A percentile compares a stretch with the other conserved stretches of the same genome.
Evolutionary conservation across 2,797 vertebrate genomes (phyloP).

Genomic region (Esox lucius): DNA sequence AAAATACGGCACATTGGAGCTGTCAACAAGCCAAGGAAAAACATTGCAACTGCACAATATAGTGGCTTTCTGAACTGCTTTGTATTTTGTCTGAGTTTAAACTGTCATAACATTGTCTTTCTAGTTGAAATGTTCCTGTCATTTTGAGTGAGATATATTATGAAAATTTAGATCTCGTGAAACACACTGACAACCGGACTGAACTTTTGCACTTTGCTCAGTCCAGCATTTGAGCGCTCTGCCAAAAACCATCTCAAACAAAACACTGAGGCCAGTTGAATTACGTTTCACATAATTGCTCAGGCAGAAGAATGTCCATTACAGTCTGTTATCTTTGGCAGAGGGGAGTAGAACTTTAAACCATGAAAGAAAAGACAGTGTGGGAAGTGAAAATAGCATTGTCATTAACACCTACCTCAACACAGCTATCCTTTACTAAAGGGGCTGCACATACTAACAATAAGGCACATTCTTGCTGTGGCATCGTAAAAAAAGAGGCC

Average conservation of each 20-base stretch:
- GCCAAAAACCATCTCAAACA: slow-evolving; percentile 67
- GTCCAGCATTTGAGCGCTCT: slow-evolving; percentile 42
- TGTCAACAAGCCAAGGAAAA: slow-evolving; percentile 18
- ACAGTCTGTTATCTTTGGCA: slow-evolving; percentile 73
- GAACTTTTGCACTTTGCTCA: slow-evolving; percentile 67
- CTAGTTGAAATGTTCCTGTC: slow-evolving; percentile 28
- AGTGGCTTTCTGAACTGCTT: slow-evolving; percentile 19
- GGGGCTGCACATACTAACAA: slow-evolving; percentile 65
- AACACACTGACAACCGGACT: slow-evolving; percentile 40
- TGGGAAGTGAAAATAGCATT: slow-evolving; percentile 77
- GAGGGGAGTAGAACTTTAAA: slow-evolving; percentile 58
- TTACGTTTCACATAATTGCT: slow-evolving; percentile 69
- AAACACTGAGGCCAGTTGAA: slow-evolving; percentile 60
- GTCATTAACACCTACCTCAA: slow-evolving; percentile 66
- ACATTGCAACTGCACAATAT: slow-evolving; percentile 19
- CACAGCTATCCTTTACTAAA: slow-evolving; percentile 69
- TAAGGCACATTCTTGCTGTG: slow-evolving; percentile 64
- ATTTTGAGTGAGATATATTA: slow-evolving; percentile 24
- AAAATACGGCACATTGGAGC: neutral
- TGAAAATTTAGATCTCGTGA: slow-evolving; percentile 14
- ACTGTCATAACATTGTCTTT: slow-evolving; percentile 1
- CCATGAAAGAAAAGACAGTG: slow-evolving; percentile 66
- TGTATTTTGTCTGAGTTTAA: slow-evolving; percentile 17
- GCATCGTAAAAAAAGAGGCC: slow-evolving; percentile 66
- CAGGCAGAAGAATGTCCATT: slow-evolving; percentile 71